phyloP scores from a whole-genome alignment of 2,888 invertebrate genomes.

The Ferdinandea cuprea region DNA sequence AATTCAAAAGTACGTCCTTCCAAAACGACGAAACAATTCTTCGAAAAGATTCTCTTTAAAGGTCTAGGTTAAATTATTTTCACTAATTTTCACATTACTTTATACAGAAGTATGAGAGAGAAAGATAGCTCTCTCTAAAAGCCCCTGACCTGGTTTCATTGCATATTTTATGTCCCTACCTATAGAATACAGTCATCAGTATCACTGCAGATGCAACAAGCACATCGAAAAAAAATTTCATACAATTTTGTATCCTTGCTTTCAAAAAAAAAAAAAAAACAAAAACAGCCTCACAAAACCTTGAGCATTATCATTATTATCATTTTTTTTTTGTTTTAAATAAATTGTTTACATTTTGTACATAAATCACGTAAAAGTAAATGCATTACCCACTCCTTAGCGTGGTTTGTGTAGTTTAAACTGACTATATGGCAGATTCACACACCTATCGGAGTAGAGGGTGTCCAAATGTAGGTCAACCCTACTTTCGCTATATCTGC shows the following conservation, averaged over 20 bases:
- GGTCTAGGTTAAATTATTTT: slow-evolving; percentile 55
- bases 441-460: slow-evolving; percentile 21
- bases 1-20: not conserved
- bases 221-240: not conserved
- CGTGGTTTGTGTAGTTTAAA: slow-evolving; percentile 4
- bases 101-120: not conserved
- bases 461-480: slow-evolving; percentile 52
- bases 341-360: slow-evolving; percentile 33
- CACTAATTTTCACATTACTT: slow-evolving; percentile 11
- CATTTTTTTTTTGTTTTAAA: not conserved
- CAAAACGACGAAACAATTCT: no score
- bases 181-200: slow-evolving; percentile 26
- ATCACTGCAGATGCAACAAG: slow-evolving; percentile 39
- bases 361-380: slow-evolving; percentile 52
- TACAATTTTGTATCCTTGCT: no score
- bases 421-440: slow-evolving; percentile 17
- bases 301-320: not conserved
- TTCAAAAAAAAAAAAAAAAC: not conserved
- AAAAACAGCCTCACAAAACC: not conserved
- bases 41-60: slow-evolving; percentile 14
- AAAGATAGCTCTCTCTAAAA: not conserved
- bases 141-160: slow-evolving; percentile 53
- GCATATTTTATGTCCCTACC: not conserved
- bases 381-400: slow-evolving; percentile 16
- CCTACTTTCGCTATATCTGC: slow-evolving; percentile 19